Percentiles rank a stretch among this genome's conserved stretches.
Evolutionary conservation across 2,113 vertebrate species (phyloP).

Genomic region (Cettia cetti): DNA sequence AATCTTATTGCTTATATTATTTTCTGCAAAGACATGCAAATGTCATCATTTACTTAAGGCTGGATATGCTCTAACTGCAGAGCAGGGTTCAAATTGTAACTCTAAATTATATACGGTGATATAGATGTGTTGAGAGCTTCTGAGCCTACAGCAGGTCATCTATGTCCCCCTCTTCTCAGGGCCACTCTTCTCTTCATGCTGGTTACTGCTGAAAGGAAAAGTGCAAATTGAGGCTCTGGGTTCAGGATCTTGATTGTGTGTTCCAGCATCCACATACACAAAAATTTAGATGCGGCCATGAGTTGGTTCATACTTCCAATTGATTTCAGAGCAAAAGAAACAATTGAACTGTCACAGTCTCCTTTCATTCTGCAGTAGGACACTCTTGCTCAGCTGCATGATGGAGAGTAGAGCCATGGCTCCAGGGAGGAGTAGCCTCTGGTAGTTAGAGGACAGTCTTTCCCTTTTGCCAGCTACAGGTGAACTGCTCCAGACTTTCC

Average conservation of each 20-base stretch:
- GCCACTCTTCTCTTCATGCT: not conserved
- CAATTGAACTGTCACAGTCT: fast-evolving
- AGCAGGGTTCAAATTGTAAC: not conserved
- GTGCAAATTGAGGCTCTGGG: not conserved
- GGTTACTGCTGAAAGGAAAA: not conserved
- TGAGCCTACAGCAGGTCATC: not conserved
- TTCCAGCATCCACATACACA: not conserved
- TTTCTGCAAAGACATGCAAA: not conserved
- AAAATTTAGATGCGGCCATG: not conserved
- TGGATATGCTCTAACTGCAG: not conserved
- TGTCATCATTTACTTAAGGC: not conserved
- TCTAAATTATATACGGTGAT: not conserved
- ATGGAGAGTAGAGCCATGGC: not conserved
- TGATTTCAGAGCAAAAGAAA: not conserved
- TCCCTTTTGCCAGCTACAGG: not conserved
- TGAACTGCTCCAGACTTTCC: not conserved
- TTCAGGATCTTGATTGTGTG: not conserved
- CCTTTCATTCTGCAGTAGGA: not conserved
- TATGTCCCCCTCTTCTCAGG: not conserved
- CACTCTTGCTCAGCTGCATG: not conserved
- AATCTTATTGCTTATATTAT: not conserved
- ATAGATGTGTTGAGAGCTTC: not conserved
- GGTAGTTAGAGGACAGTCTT: not conserved
- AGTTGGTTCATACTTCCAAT: not conserved
- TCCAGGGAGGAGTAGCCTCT: not conserved